These are phyloP conservation scores for Sepiola atlantica DNA, from an alignment of 2,888 invertebrate species.

Conservation along the genomic window DNA sequence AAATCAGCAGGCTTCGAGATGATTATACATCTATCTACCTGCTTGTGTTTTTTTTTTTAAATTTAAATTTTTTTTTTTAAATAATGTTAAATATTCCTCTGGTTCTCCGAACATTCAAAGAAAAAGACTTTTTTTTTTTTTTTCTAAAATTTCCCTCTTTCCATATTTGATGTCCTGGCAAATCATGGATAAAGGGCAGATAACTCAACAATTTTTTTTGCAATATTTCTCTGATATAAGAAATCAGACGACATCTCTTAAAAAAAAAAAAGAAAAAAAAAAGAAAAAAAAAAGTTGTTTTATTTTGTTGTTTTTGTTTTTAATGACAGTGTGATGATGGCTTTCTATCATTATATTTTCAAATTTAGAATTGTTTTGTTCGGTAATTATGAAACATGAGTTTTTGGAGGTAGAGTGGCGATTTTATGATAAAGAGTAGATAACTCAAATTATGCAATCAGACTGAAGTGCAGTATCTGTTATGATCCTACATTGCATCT, in stretches of 20 bases:
- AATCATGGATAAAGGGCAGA: background rate
- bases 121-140: background rate
- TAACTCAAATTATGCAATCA: too few species aligned
- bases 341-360: background rate
- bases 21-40: background rate
- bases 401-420: too few species aligned
- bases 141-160: background rate
- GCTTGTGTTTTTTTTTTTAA: background rate
- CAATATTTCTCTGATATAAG: background rate
- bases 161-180: background rate
- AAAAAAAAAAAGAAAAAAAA: background rate
- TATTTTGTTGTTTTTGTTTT: background rate
- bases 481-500: too few species aligned
- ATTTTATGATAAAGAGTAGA: too few species aligned
- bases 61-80: too few species aligned
- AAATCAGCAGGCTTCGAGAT: background rate
- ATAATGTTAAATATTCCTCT: background rate
- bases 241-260: background rate
- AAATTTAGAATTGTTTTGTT: background rate
- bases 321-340: background rate
- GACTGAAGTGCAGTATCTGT: too few species aligned
- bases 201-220: background rate
- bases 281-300: too few species aligned
- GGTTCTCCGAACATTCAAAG: background rate
- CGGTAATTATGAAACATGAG: too few species aligned